Percentiles rank a stretch among this genome's conserved stretches.
Conservation (phyloP, 2,888 invertebrate genomes). For the Zeuzera pyrina region DNA sequence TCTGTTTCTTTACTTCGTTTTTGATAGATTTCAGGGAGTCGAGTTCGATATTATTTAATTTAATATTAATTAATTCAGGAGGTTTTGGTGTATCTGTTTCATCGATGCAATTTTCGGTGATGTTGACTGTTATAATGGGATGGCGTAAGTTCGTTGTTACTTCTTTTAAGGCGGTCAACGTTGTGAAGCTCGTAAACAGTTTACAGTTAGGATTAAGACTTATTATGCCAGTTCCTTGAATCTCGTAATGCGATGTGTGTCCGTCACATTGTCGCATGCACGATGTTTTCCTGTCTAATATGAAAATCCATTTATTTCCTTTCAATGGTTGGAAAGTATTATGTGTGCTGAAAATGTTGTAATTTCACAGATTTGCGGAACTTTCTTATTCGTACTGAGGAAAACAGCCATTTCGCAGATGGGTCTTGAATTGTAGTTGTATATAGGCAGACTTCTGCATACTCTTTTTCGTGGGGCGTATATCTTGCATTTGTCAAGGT, state of each 20-base stretch:
- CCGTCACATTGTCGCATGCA: not conserved
- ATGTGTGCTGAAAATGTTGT: not conserved
- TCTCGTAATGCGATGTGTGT: not conserved
- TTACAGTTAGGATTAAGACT: not conserved
- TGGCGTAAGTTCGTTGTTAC: not conserved
- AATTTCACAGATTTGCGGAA: not conserved
- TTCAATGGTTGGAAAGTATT: not conserved
- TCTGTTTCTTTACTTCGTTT: not conserved
- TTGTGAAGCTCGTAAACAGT: not conserved
- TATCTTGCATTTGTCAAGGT: slow-evolving; percentile 16
- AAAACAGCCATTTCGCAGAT: not conserved
- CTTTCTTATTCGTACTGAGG: too few species aligned
- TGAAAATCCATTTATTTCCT: not conserved
- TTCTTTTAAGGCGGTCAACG: not conserved
- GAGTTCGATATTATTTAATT: not conserved
- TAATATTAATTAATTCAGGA: not conserved
- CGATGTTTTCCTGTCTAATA: not conserved
- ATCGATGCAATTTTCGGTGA: not conserved
- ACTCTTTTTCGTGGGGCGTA: not conserved
- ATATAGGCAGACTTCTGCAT: not conserved
- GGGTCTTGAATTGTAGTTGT: not conserved
- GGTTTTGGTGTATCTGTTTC: not conserved
- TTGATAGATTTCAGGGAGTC: not conserved
- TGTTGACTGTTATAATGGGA: not conserved
- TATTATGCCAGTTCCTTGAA: not conserved